Evolutionary conservation across 92 coral and sea anemone species (phyloP).

Genomic region (Hydrozoanthus gracilis): DNA sequence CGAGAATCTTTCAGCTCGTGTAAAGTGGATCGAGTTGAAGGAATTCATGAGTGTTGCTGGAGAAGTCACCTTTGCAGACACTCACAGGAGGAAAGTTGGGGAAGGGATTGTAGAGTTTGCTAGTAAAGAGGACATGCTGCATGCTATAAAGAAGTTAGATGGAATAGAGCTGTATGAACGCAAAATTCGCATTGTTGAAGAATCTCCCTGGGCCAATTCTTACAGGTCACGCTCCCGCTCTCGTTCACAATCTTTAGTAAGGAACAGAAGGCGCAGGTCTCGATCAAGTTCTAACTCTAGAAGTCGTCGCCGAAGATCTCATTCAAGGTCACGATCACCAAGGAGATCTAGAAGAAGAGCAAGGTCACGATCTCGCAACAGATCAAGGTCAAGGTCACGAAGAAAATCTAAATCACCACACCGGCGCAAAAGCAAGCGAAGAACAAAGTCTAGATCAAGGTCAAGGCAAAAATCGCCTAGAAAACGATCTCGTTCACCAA

Average conservation of each 20-base stretch:
- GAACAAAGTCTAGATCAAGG: slow-evolving; percentile 53
- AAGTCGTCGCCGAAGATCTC: slow-evolving; percentile 60
- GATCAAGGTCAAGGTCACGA: slow-evolving; percentile 70
- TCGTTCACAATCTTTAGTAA: slow-evolving; percentile 43
- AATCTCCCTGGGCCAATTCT: slow-evolving; percentile 73
- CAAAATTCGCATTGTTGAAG: slow-evolving; percentile 82
- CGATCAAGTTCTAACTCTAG: slow-evolving; percentile 61
- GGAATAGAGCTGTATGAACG: slow-evolving; percentile 84
- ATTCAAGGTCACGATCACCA: slow-evolving; percentile 68
- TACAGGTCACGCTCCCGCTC: slow-evolving; percentile 73
- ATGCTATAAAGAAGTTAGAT: slow-evolving; percentile 86
- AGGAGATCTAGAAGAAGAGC: slow-evolving; percentile 50
- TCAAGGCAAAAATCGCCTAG: slow-evolving; percentile 58
- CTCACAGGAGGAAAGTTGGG: slow-evolving; percentile 92
- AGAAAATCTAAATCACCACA: slow-evolving; percentile 60
- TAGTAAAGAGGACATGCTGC: slow-evolving; percentile 76
- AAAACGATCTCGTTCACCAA: slow-evolving; percentile 62
- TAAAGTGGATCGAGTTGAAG: slow-evolving; percentile 96
- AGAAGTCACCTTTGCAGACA: slow-evolving; percentile 98
- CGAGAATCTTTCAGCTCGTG: slow-evolving; percentile 94
- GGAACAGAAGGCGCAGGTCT: slow-evolving; percentile 50
- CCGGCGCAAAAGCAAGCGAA: slow-evolving; percentile 3
- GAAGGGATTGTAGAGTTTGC: slow-evolving; percentile 98
- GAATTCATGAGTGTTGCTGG: slow-evolving; percentile 96
- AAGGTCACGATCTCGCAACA: slow-evolving; percentile 56